A percentile compares a stretch with the other conserved stretches of the same genome.
Conservation (phyloP, 2,888 invertebrate species). For the Pammene fasciana region DNA sequence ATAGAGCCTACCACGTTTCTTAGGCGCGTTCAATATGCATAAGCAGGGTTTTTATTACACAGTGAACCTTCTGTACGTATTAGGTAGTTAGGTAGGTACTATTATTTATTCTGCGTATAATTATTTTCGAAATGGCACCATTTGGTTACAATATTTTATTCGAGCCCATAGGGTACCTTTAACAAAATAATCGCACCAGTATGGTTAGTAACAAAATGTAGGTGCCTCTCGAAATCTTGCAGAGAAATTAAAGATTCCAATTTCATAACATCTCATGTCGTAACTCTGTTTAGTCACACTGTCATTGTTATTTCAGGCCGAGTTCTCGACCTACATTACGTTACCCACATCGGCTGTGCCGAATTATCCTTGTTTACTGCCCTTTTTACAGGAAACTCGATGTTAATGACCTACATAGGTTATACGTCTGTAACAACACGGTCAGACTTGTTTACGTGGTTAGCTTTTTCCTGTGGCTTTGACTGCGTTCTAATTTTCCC, state of each 20-base stretch:
- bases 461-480: background rate
- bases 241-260: constrained; percentile 13
- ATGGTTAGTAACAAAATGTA: too few species aligned
- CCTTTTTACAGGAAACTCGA: constrained; percentile 65
- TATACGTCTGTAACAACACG: constrained; percentile 42
- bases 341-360: constrained; percentile 48
- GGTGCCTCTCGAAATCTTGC: constrained; percentile 1
- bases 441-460: constrained; percentile 22
- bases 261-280: constrained; percentile 21
- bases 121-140: too few species aligned
- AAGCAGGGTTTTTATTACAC: too few species aligned
- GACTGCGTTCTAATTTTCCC: background rate
- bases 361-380: constrained; percentile 70
- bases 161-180: too few species aligned
- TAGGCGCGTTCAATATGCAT: too few species aligned
- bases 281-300: constrained; percentile 44
- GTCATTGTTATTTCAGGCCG: constrained; percentile 63
- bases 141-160: too few species aligned
- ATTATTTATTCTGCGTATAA: too few species aligned
- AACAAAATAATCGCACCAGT: too few species aligned
- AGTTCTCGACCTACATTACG: constrained; percentile 67
- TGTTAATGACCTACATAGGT: constrained; percentile 75
- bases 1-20: too few species aligned
- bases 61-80: too few species aligned
- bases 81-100: too few species aligned